Percentiles rank a stretch among this genome's conserved stretches.
Conservation (phyloP, 2,113 vertebrate genomes). For the Acinonyx jubatus region DNA sequence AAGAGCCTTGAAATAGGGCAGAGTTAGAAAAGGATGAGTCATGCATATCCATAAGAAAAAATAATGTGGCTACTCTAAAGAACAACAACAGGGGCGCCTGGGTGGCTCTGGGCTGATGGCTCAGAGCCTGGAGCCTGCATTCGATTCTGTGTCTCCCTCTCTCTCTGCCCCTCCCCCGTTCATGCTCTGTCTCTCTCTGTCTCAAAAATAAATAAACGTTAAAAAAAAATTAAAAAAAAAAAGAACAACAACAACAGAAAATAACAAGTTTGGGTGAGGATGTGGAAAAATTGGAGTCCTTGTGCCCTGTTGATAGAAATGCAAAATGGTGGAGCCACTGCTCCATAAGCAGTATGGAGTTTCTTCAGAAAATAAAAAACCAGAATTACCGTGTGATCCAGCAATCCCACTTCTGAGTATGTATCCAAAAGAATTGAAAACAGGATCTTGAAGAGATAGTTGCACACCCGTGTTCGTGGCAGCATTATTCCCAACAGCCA, state of each 20-base stretch:
- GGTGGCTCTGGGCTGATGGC: too few species aligned
- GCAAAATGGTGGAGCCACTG: background rate
- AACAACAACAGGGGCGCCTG: too few species aligned
- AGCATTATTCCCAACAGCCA: background rate
- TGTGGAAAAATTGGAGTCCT: background rate
- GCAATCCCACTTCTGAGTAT: background rate
- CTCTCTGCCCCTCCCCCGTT: too few species aligned
- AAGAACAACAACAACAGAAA: too few species aligned
- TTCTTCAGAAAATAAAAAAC: background rate
- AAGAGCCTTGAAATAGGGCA: background rate
- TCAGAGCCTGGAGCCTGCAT: too few species aligned
- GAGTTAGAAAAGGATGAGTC: background rate
- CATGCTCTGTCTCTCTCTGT: too few species aligned
- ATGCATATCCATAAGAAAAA: background rate
- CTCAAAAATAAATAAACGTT: too few species aligned
- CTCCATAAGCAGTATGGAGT: background rate
- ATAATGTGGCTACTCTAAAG: background rate
- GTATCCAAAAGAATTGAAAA: background rate
- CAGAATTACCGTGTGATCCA: background rate
- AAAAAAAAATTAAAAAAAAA: background rate
- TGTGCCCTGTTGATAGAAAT: background rate
- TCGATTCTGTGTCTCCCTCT: too few species aligned
- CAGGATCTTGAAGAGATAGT: background rate
- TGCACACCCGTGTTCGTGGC: background rate
- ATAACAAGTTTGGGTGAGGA: background rate